These are phyloP conservation scores for Melanotaenia duboulayi DNA, from an alignment of 2,113 vertebrate genomes.

Conservation along the genomic window DNA sequence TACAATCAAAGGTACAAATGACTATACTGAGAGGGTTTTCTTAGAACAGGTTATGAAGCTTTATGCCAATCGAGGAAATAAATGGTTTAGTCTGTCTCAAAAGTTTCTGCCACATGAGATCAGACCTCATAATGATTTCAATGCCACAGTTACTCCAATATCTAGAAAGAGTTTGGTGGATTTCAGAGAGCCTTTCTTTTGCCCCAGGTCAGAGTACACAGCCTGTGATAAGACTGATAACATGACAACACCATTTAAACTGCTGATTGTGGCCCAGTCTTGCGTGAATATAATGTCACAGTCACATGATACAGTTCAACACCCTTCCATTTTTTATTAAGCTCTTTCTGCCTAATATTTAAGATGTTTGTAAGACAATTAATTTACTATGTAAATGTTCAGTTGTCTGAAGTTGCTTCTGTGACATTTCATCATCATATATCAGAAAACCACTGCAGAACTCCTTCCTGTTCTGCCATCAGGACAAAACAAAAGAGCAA, in stretches of 20 bases:
- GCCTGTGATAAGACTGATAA: slow-evolving; percentile 72
- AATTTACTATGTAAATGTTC: not conserved
- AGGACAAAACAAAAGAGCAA: slow-evolving; percentile 21
- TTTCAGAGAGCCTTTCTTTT: slow-evolving; percentile 58
- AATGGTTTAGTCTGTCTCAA: slow-evolving; percentile 32
- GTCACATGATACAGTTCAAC: not conserved
- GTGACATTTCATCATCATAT: slow-evolving; percentile 10
- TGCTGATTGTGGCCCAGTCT: slow-evolving; percentile 19
- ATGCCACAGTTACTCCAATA: slow-evolving; percentile 37
- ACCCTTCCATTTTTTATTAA: no score
- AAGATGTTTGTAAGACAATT: no score
- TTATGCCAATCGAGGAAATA: slow-evolving; percentile 19
- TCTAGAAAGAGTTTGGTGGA: slow-evolving; percentile 44
- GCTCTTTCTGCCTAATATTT: no score
- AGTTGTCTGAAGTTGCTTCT: slow-evolving; percentile 3
- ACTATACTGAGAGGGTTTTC: slow-evolving; percentile 33
- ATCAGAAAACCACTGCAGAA: slow-evolving; percentile 23
- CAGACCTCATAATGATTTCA: slow-evolving; percentile 55
- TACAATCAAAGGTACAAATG: slow-evolving; percentile 39
- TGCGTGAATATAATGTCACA: slow-evolving; percentile 14
- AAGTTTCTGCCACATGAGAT: slow-evolving; percentile 33
- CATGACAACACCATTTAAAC: slow-evolving; percentile 54
- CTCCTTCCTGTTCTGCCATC: slow-evolving; percentile 39
- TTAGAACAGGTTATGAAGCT: slow-evolving; percentile 18
- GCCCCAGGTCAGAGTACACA: slow-evolving; percentile 75